Conservation (phyloP, 2,797 vertebrate species). For the Rhyacichthys aspro region DNA sequence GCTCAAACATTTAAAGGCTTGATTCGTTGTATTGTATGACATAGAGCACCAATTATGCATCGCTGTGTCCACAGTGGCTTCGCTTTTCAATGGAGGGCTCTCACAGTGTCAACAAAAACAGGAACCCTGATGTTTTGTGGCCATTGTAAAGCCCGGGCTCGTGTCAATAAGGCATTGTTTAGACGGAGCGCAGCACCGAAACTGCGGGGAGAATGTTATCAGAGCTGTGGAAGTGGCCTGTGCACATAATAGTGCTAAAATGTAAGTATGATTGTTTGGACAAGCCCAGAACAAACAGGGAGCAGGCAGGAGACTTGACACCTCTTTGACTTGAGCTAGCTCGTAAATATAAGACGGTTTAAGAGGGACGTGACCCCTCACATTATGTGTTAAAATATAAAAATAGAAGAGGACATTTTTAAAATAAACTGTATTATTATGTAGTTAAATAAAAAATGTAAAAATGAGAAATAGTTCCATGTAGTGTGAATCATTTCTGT, state of each 20-base stretch:
- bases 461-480: no score
- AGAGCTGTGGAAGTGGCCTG: slow-evolving; percentile 84
- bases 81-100: slow-evolving; percentile 83
- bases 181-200: slow-evolving; percentile 85
- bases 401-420: no score
- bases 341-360: not conserved
- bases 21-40: slow-evolving; percentile 81
- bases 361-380: not conserved
- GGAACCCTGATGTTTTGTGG: slow-evolving; percentile 84
- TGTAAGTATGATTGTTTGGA: slow-evolving; percentile 81
- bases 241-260: slow-evolving; percentile 78
- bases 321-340: slow-evolving; percentile 2
- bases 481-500: no score
- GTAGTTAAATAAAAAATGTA: no score
- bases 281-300: slow-evolving; percentile 68
- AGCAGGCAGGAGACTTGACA: slow-evolving; percentile 50
- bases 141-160: slow-evolving; percentile 83
- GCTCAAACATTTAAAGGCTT: slow-evolving; percentile 91
- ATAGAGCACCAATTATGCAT: slow-evolving; percentile 78
- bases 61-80: slow-evolving; percentile 82
- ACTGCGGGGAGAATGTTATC: slow-evolving; percentile 89
- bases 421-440: no score
- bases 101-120: slow-evolving; percentile 87
- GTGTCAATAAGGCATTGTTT: slow-evolving; percentile 89
- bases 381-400: not conserved